Conservation (phyloP, 2,888 invertebrate species). For the Isoperla grammatica region DNA sequence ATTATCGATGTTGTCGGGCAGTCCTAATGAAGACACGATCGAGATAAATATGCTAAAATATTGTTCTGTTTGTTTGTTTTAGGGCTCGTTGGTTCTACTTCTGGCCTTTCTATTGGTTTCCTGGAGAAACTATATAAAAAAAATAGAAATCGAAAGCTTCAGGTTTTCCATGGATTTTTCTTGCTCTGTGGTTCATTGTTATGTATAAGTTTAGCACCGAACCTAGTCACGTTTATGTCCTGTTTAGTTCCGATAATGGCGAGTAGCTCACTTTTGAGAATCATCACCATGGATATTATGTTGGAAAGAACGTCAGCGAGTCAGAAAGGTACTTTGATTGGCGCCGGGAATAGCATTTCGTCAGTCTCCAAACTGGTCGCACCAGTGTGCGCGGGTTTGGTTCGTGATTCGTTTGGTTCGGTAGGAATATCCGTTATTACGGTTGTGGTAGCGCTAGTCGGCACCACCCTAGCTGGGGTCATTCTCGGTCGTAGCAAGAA, state of each 20-base stretch:
- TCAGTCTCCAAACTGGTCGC: constrained; percentile 56
- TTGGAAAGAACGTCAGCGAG: constrained; percentile 48
- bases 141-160: constrained; percentile 2
- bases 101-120: constrained; percentile 50
- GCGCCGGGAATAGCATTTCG: constrained; percentile 58
- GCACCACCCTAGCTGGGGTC: not conserved
- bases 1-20: too few relatives aligned
- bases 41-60: too few relatives aligned
- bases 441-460: constrained; percentile 7
- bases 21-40: too few relatives aligned
- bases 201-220: constrained; percentile 48
- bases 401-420: constrained; percentile 50
- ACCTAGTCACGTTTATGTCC: constrained; percentile 47
- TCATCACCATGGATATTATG: constrained; percentile 55
- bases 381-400: constrained; percentile 54
- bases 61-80: not conserved
- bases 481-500: not conserved
- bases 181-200: constrained; percentile 47
- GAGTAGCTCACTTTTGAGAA: constrained; percentile 52
- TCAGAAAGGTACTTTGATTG: constrained; percentile 57
- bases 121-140: constrained; percentile 42
- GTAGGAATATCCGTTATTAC: constrained; percentile 37
- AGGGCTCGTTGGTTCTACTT: constrained; percentile 43
- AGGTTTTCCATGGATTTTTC: constrained; percentile 52
- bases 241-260: constrained; percentile 53